Percentiles rank a stretch among this genome's conserved stretches.
Evolutionary conservation across 2,888 invertebrate species (phyloP).

Genomic region (Phaonia tiefii): DNA sequence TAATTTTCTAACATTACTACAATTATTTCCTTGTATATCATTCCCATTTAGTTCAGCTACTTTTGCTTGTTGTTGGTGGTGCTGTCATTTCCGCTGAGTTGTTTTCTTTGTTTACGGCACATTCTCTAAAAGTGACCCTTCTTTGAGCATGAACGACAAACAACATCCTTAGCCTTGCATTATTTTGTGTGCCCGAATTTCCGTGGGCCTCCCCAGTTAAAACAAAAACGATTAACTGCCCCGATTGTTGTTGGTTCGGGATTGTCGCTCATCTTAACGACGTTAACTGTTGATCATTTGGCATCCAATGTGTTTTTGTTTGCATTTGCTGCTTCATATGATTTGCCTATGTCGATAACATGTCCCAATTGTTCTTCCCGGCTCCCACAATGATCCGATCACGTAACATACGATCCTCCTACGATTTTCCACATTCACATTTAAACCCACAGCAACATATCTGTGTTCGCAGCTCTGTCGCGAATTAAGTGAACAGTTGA

Average conservation of each 20-base stretch:
- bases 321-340: neutral
- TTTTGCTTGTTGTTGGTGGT: conserved; percentile 20
- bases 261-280: neutral
- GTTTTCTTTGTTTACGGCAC: conserved; percentile 35
- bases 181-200: conserved; percentile 43
- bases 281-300: neutral
- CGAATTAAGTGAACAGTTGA: conserved; percentile 61
- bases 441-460: conserved; percentile 59
- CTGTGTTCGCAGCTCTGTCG: too few species aligned
- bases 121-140: conserved; percentile 33
- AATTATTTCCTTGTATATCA: conserved; percentile 19
- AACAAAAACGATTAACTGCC: conserved; percentile 45
- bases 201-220: conserved; percentile 46
- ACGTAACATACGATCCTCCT: conserved; percentile 62
- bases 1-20: conserved; percentile 3
- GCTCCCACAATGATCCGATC: conserved; percentile 62
- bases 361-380: conserved; percentile 55
- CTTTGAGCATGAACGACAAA: conserved; percentile 37
- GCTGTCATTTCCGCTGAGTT: neutral
- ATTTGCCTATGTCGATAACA: neutral
- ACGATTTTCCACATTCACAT: conserved; percentile 58
- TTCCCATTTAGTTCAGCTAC: conserved; percentile 19
- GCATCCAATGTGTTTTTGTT: conserved; percentile 22
- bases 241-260: conserved; percentile 3
- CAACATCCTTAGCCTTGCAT: conserved; percentile 62